Evolutionary conservation across 2,797 vertebrate genomes (phyloP).

Genomic region (Hylomyscus alleni): DNA sequence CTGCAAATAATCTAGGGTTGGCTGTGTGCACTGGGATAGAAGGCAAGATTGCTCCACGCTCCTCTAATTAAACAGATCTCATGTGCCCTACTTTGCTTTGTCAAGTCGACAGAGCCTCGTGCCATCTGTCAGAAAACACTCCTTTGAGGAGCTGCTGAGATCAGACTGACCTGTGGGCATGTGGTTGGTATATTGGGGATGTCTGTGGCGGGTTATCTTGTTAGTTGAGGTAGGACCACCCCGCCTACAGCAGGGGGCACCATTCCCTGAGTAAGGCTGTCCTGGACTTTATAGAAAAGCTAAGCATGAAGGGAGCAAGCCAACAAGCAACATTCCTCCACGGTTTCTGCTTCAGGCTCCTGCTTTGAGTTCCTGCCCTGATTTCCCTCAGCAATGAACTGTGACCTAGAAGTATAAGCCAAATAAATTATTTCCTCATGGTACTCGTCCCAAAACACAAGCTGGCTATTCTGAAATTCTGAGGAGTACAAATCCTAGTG

Average conservation of each 20-base stretch:
- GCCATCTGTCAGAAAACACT: neutral
- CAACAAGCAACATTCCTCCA: neutral
- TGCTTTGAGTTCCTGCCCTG: neutral
- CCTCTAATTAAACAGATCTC: neutral
- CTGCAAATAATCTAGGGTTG: conserved; percentile 23
- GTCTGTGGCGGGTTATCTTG: neutral
- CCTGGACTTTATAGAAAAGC: neutral
- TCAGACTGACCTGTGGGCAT: neutral
- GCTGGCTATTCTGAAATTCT: neutral
- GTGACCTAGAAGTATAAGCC: neutral
- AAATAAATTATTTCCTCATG: neutral
- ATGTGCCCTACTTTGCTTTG: neutral
- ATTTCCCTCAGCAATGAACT: neutral
- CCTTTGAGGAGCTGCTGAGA: neutral
- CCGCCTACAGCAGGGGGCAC: neutral
- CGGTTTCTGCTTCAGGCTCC: neutral
- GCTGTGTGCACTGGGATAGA: neutral
- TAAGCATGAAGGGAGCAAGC: neutral
- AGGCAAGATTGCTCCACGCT: neutral
- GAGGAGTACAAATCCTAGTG: neutral
- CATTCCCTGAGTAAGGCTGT: too few species aligned
- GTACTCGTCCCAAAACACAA: neutral
- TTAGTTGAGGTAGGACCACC: neutral
- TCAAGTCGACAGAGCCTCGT: neutral
- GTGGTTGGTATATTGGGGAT: neutral